These are phyloP conservation scores for Pocillopora meandrina DNA, from an alignment of 92 coral and sea anemone species.

Conservation along the genomic window DNA sequence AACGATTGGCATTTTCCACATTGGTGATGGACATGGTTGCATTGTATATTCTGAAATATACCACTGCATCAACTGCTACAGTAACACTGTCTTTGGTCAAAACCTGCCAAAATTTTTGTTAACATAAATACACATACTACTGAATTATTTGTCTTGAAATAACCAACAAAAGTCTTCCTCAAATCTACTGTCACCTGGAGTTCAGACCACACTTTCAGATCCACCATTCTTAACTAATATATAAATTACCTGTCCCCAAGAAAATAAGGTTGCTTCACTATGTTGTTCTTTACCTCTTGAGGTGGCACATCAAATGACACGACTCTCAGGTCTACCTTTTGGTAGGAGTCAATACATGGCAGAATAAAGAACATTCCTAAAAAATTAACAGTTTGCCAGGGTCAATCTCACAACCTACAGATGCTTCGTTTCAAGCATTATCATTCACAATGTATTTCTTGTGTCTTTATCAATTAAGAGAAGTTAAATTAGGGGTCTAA, in stretches of 20 bases:
- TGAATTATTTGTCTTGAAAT: background rate
- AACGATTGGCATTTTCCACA: conserved; percentile 92
- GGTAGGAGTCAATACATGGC: conserved; percentile 94
- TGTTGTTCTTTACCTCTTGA: conserved; percentile 71
- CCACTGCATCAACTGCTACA: conserved; percentile 97
- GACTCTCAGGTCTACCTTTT: conserved; percentile 86
- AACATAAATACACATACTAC: background rate
- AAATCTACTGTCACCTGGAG: background rate
- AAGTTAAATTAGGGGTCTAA: no score
- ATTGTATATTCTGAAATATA: conserved; percentile 86
- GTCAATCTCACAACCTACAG: no score
- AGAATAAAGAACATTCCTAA: conserved; percentile 86
- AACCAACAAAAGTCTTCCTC: no score
- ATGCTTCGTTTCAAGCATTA: no score
- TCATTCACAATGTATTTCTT: no score
- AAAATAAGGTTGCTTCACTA: no score
- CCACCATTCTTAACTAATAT: no score
- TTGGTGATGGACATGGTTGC: conserved; percentile 92
- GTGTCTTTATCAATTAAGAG: no score
- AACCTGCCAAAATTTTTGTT: conserved; percentile 35
- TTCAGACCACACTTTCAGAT: background rate
- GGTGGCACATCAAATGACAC: conserved; percentile 99
- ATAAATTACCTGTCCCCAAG: no score
- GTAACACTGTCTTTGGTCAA: conserved; percentile 93
- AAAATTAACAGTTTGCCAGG: background rate